phyloP scores from a whole-genome alignment of 2,888 invertebrate genomes.

The Drosophila mettleri region DNA sequence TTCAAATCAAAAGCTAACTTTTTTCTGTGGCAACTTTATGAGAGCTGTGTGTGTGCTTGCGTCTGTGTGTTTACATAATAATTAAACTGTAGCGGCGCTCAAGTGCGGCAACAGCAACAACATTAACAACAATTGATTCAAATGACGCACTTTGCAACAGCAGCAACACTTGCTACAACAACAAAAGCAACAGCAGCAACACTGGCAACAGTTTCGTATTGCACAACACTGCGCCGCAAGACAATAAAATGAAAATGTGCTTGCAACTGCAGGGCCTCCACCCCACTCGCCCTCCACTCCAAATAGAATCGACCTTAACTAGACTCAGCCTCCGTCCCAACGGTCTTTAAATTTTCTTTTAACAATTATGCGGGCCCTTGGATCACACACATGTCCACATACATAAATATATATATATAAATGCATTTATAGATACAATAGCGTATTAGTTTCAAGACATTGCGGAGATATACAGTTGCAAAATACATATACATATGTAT shows the following conservation, averaged over 20 bases:
- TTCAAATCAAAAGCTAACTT: conserved; percentile 27
- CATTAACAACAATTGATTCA: conserved; percentile 12
- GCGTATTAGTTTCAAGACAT: conserved; percentile 6
- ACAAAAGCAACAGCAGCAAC: conserved; percentile 17
- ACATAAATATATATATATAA: not conserved
- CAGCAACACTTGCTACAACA: conserved; percentile 18
- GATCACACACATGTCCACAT: not conserved
- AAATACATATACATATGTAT: not conserved
- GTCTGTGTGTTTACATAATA: conserved; percentile 52
- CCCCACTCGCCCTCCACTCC: not conserved
- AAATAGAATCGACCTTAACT: conserved; percentile 14
- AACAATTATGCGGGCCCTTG: conserved; percentile 19
- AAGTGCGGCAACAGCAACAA: conserved; percentile 34
- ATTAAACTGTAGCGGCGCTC: conserved; percentile 70
- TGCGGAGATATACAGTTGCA: conserved; percentile 1
- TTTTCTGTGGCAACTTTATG: conserved; percentile 54
- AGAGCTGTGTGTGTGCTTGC: conserved; percentile 9
- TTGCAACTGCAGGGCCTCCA: conserved; percentile 21
- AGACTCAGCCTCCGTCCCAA: conserved; percentile 3
- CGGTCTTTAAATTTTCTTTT: conserved; percentile 16
- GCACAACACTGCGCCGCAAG: conserved; percentile 38
- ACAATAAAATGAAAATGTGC: conserved; percentile 13
- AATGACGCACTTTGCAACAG: conserved; percentile 58
- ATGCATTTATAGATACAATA: conserved; percentile 11
- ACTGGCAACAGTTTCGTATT: conserved; percentile 44